These are phyloP conservation scores for Australoheros scitulus DNA, from an alignment of 2,113 vertebrate species.

Conservation along the genomic window DNA sequence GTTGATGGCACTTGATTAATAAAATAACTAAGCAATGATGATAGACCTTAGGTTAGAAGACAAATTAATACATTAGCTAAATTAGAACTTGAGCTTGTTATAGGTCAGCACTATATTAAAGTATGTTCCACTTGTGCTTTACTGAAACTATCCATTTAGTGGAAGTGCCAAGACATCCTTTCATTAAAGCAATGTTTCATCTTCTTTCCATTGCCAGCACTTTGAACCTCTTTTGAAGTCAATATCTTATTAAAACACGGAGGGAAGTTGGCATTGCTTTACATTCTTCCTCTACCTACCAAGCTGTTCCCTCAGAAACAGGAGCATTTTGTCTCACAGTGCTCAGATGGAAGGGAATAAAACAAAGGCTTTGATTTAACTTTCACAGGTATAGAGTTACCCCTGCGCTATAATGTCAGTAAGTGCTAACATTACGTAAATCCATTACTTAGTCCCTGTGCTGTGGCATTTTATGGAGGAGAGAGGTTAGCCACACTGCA, in stretches of 20 bases:
- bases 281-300: slow-evolving; percentile 4
- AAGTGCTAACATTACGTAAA: slow-evolving; percentile 85
- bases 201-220: slow-evolving; percentile 20
- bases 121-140: slow-evolving; percentile 15
- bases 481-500: slow-evolving; percentile 80
- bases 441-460: slow-evolving; percentile 80
- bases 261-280: slow-evolving; percentile 2
- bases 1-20: neutral
- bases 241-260: slow-evolving; percentile 43
- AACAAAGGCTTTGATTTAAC: slow-evolving; percentile 72
- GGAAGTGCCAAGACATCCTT: slow-evolving; percentile 31
- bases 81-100: slow-evolving; percentile 7
- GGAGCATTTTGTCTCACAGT: slow-evolving; percentile 31
- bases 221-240: slow-evolving; percentile 51
- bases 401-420: slow-evolving; percentile 78
- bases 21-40: neutral
- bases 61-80: slow-evolving; percentile 7
- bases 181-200: slow-evolving; percentile 53
- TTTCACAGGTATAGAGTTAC: slow-evolving; percentile 69
- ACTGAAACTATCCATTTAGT: slow-evolving; percentile 31
- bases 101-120: slow-evolving; percentile 10
- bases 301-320: slow-evolving; percentile 27
- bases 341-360: slow-evolving; percentile 58
- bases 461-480: slow-evolving; percentile 81
- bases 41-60: neutral